phyloP scores from a whole-genome alignment of 2,888 invertebrate genomes.

The Watsonalla cultraria region DNA sequence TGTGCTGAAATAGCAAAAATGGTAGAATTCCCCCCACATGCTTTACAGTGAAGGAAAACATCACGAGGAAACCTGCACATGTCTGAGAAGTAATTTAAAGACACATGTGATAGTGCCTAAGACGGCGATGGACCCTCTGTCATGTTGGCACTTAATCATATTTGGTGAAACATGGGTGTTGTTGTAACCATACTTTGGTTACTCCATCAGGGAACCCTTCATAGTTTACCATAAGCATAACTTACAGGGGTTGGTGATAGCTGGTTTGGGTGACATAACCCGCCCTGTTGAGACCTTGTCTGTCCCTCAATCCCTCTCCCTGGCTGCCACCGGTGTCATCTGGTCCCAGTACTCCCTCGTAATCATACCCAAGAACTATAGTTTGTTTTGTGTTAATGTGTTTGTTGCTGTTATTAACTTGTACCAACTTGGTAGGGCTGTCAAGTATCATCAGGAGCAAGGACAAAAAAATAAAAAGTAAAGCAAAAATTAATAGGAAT shows the following conservation, averaged over 20 bases:
- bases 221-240: conserved; percentile 20
- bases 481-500: not conserved
- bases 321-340: conserved; percentile 82
- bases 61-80: too few relatives aligned
- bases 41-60: too few relatives aligned
- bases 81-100: too few relatives aligned
- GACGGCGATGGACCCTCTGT: too few relatives aligned
- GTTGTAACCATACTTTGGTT: too few relatives aligned
- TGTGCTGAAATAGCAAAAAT: too few relatives aligned
- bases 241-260: conserved; percentile 88
- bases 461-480: conserved; percentile 7
- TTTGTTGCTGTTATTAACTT: conserved; percentile 95
- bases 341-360: conserved; percentile 98
- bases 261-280: conserved; percentile 92
- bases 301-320: conserved; percentile 86
- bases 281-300: conserved; percentile 94
- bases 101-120: too few relatives aligned
- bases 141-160: too few relatives aligned
- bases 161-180: too few relatives aligned
- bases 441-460: conserved; percentile 44
- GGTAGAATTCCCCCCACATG: too few relatives aligned
- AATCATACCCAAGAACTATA: conserved; percentile 97
- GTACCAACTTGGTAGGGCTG: conserved; percentile 89
- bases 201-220: too few relatives aligned
- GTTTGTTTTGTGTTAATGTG: conserved; percentile 95